These are phyloP conservation scores for Mactra quadrangularis DNA, from an alignment of 1,140 invertebrate genomes.

Conservation along the genomic window DNA sequence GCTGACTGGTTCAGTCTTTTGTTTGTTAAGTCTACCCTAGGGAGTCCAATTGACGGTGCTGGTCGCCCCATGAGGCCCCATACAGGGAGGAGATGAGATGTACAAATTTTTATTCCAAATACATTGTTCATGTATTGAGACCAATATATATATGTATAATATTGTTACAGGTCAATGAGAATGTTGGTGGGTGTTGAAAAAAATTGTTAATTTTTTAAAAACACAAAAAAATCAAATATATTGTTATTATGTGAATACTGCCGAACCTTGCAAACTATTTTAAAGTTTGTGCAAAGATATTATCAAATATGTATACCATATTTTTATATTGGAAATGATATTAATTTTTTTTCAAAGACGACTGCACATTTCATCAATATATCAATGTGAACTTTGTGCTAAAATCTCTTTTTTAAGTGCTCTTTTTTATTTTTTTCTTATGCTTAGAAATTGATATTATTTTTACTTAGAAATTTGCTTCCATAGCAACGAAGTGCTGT, in stretches of 20 bases:
- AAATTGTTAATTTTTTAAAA: constrained; percentile 11
- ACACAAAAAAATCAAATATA: constrained; percentile 16
- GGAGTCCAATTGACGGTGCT: constrained; percentile 26
- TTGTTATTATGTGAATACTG: constrained; percentile 27
- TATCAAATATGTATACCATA: not conserved
- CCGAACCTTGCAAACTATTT: not conserved
- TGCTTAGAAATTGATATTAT: constrained; percentile 28
- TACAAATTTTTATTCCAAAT: constrained; percentile 51
- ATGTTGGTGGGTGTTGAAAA: constrained; percentile 5
- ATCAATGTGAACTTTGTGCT: constrained; percentile 1
- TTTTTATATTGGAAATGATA: too few relatives aligned
- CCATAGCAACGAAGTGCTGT: constrained; percentile 15
- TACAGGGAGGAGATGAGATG: constrained; percentile 32
- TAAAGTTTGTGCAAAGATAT: not conserved
- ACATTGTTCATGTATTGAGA: constrained; percentile 54
- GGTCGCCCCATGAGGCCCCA: constrained; percentile 55
- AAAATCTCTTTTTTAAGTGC: constrained; percentile 1
- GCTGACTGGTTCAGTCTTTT: constrained; percentile 49
- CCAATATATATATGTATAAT: constrained; percentile 18
- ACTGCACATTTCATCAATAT: not conserved
- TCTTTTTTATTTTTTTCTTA: not conserved
- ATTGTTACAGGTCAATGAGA: constrained; percentile 21
- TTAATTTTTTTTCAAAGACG: not conserved
- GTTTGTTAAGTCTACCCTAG: constrained; percentile 2
- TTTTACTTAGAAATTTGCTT: not conserved